A percentile compares a stretch with the other conserved stretches of the same genome.
Evolutionary conservation across 2,888 invertebrate genomes (phyloP).

Genomic region (Caenorhabditis becei): DNA sequence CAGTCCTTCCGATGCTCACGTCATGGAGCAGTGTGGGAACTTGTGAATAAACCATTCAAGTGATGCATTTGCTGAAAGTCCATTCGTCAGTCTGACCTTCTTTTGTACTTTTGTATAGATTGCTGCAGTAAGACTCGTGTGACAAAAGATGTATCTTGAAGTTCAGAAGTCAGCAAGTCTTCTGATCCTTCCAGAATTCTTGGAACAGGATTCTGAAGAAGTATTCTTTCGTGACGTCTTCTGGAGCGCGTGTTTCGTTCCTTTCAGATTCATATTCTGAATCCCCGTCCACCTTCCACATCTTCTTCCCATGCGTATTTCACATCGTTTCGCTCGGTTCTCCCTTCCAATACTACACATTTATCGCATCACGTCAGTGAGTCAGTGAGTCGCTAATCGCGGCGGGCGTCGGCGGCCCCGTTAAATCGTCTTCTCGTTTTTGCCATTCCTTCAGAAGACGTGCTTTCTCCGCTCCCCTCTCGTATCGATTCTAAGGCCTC

Average conservation of each 20-base stretch:
- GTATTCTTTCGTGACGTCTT: too few relatives aligned
- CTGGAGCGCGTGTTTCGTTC: too few relatives aligned
- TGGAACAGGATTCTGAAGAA: too few relatives aligned
- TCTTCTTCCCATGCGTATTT: conserved; percentile 4
- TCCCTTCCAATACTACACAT: conserved; percentile 39
- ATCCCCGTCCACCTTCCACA: neutral
- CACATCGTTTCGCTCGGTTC: conserved; percentile 10
- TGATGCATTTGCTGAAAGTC: neutral
- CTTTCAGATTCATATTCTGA: too few relatives aligned
- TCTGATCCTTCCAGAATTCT: too few relatives aligned
- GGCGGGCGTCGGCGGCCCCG: conserved; percentile 42
- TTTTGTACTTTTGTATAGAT: too few relatives aligned
- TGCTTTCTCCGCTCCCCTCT: conserved; percentile 19
- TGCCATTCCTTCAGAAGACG: conserved; percentile 58
- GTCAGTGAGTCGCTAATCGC: conserved; percentile 57
- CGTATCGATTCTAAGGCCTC: conserved; percentile 54
- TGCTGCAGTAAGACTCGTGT: too few relatives aligned
- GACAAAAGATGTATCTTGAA: too few relatives aligned
- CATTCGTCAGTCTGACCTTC: too few relatives aligned
- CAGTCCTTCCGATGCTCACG: neutral
- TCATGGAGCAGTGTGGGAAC: neutral
- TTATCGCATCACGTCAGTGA: conserved; percentile 58
- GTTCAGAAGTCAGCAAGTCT: too few relatives aligned
- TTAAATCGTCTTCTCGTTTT: conserved; percentile 58
- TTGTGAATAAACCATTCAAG: neutral